phyloP scores from a whole-genome alignment of 92 coral and sea anemone species.

The Bergia puertoricense region DNA sequence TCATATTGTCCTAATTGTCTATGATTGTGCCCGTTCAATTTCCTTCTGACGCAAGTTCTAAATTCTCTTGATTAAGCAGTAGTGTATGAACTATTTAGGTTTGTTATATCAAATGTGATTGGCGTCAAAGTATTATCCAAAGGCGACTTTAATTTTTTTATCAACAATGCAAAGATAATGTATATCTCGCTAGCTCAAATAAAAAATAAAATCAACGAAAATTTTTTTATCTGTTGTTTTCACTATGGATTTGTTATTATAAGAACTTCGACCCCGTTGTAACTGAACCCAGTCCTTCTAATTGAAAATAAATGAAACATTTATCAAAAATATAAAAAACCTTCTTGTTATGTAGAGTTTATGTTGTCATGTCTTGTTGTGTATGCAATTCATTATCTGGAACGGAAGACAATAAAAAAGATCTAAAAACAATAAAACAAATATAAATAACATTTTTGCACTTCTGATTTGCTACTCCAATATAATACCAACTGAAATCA shows the following conservation, averaged over 20 bases:
- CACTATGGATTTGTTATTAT: not conserved
- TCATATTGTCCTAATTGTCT: not conserved
- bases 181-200: not conserved
- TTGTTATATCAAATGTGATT: not conserved
- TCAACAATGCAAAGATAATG: not conserved
- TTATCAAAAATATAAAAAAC: not conserved
- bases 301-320: not conserved
- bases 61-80: conserved; percentile 7
- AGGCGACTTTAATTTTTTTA: not conserved
- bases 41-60: conserved; percentile 12
- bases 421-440: not conserved
- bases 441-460: not conserved
- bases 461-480: not conserved
- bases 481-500: not conserved
- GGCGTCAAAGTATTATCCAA: not conserved
- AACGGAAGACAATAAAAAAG: conserved; percentile 2
- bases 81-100: not conserved
- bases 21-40: not conserved
- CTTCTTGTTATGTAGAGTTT: not conserved
- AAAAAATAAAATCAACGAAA: not conserved
- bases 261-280: not conserved
- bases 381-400: conserved; percentile 16
- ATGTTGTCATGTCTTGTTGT: not conserved
- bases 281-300: not conserved
- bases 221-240: not conserved